Conservation (phyloP, 2,113 vertebrate species). For the Sminthopsis crassicaudata region DNA sequence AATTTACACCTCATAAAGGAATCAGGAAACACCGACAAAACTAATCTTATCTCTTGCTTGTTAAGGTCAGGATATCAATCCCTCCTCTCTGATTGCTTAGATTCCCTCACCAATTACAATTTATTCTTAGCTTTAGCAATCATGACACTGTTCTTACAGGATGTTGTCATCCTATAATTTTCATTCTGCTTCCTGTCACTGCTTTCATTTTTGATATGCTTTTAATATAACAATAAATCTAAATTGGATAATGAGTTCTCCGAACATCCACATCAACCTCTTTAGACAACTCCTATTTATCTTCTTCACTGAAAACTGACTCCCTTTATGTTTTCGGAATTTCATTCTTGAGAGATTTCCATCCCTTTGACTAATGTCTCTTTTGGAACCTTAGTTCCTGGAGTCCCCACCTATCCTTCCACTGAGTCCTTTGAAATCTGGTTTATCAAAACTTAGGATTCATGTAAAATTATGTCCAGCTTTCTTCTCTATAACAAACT, state of each 20-base stretch:
- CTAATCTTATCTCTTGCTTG: too few species aligned
- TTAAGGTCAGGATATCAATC: background rate
- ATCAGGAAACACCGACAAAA: too few species aligned
- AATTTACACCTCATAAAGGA: background rate
- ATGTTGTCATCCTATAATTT: background rate
- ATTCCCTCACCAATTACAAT: background rate
- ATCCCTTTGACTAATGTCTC: background rate
- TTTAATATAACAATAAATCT: background rate
- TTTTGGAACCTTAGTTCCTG: background rate
- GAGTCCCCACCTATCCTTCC: background rate
- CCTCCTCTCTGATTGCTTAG: background rate
- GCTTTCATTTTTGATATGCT: background rate
- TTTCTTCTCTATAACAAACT: background rate
- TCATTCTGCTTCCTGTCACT: background rate
- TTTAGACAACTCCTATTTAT: background rate
- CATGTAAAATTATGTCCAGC: background rate
- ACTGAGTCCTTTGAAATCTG: background rate
- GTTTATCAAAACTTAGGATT: background rate
- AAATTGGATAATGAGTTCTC: background rate
- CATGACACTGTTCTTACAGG: background rate
- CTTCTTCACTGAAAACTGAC: background rate
- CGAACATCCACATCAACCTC: background rate
- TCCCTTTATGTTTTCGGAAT: background rate
- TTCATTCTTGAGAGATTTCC: background rate
- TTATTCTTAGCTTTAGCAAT: background rate